A percentile compares a stretch with the other conserved stretches of the same genome.
phyloP scores from a whole-genome alignment of 2,888 invertebrate genomes.

The Itoplectis maculator region DNA sequence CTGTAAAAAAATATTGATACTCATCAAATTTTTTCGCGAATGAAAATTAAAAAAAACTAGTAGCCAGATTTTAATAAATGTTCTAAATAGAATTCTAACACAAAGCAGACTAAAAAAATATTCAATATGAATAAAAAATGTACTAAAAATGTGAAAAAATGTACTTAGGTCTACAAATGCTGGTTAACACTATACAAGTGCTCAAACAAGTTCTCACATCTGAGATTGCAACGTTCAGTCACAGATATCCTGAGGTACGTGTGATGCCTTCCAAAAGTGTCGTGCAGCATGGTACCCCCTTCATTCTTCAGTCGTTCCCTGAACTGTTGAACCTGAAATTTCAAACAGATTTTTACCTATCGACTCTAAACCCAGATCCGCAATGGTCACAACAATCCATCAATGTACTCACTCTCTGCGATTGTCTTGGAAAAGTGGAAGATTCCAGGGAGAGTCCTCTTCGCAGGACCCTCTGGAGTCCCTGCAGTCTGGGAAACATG shows the following conservation, averaged over 20 bases:
- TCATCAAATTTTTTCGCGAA: too few relatives aligned
- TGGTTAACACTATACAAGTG: neutral
- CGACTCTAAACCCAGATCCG: neutral
- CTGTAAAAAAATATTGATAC: slow-evolving; percentile 87
- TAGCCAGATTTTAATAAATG: too few relatives aligned
- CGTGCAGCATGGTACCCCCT: slow-evolving; percentile 86
- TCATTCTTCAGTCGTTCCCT: slow-evolving; percentile 73
- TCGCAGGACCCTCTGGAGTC: slow-evolving; percentile 30
- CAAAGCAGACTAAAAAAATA: too few relatives aligned
- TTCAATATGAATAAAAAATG: too few relatives aligned
- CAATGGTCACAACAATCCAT: neutral
- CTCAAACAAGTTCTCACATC: slow-evolving; percentile 90
- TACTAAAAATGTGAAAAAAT: too few relatives aligned
- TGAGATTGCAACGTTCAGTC: slow-evolving; percentile 97
- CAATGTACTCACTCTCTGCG: slow-evolving; percentile 57
- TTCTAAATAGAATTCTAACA: neutral
- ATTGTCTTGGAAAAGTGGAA: slow-evolving; percentile 46
- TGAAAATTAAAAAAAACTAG: too few relatives aligned
- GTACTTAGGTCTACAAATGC: neutral
- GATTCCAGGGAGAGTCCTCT: slow-evolving; percentile 52
- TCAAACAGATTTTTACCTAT: neutral
- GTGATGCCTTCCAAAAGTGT: slow-evolving; percentile 95
- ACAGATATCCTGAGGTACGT: slow-evolving; percentile 97
- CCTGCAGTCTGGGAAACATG: slow-evolving; percentile 49
- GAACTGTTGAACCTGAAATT: slow-evolving; percentile 78